Evolutionary conservation across 2,113 vertebrate species (phyloP).

Genomic region (Telmatochromis sp.): DNA sequence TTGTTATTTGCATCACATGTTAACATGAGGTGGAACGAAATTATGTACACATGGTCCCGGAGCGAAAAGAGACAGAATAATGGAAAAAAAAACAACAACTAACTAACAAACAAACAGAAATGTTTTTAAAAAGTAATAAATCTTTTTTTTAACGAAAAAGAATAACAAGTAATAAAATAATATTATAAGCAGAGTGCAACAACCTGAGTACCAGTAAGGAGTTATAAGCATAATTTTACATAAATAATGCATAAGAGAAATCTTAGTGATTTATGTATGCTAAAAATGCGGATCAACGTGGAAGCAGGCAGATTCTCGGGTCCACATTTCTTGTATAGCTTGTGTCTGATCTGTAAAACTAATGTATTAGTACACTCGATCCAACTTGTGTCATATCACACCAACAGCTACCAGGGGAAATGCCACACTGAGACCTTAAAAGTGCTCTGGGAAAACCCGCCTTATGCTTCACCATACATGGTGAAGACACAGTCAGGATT

Average conservation of each 20-base stretch:
- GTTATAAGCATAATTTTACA: background rate
- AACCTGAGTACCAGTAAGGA: background rate
- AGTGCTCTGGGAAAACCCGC: background rate
- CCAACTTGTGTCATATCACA: background rate
- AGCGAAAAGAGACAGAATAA: background rate
- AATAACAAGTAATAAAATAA: background rate
- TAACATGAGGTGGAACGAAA: background rate
- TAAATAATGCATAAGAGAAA: background rate
- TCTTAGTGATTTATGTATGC: background rate
- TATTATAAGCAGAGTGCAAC: background rate
- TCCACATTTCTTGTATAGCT: background rate
- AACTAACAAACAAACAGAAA: background rate
- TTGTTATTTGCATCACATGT: background rate
- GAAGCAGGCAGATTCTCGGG: background rate
- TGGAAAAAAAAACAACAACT: background rate
- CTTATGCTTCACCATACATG: background rate
- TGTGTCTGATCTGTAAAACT: background rate
- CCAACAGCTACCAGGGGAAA: background rate
- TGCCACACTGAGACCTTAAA: background rate
- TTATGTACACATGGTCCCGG: background rate
- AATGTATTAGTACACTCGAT: background rate
- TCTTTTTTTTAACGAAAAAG: background rate
- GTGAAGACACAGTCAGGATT: background rate
- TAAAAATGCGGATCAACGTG: background rate
- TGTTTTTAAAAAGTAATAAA: background rate